Evolutionary conservation across 2,113 vertebrate genomes (phyloP).

Genomic region (Amblyopsis rosae): DNA sequence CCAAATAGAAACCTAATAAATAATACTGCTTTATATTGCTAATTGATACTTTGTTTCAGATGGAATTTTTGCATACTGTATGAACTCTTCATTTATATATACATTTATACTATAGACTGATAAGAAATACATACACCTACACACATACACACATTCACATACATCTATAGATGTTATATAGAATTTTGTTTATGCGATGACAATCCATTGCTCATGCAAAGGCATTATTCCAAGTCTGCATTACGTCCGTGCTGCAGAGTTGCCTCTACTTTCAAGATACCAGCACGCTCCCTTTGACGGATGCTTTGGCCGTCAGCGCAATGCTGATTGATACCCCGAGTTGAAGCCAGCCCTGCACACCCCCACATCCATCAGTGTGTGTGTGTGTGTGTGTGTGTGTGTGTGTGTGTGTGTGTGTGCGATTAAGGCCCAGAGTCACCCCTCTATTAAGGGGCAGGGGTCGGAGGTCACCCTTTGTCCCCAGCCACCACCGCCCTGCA

Average conservation of each 20-base stretch:
- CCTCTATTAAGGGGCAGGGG: slow-evolving; percentile 22
- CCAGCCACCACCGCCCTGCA: slow-evolving; percentile 16
- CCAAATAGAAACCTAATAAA: too few relatives aligned
- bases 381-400: slow-evolving; percentile 43
- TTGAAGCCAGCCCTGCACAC: background rate
- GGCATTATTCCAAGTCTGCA: background rate
- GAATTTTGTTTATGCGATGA: too few relatives aligned
- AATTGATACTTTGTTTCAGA: too few relatives aligned
- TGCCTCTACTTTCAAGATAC: background rate
- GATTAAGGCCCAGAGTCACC: slow-evolving; percentile 43
- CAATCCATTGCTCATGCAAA: too few relatives aligned
- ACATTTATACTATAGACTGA: too few relatives aligned
- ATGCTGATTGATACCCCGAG: too few relatives aligned
- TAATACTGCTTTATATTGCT: too few relatives aligned
- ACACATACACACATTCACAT: too few relatives aligned
- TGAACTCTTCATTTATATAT: too few relatives aligned
- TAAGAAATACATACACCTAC: too few relatives aligned
- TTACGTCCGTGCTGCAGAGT: background rate
- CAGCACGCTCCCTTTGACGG: background rate
- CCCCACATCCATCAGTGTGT: slow-evolving; percentile 11
- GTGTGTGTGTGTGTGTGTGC: slow-evolving; percentile 32
- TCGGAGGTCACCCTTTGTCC: slow-evolving; percentile 49
- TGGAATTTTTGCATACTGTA: too few relatives aligned
- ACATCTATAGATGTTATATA: too few relatives aligned
- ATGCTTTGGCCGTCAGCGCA: slow-evolving; percentile 30